Evolutionary conservation across 2,113 vertebrate species (phyloP).

Genomic region (Eurypyga helias): DNA sequence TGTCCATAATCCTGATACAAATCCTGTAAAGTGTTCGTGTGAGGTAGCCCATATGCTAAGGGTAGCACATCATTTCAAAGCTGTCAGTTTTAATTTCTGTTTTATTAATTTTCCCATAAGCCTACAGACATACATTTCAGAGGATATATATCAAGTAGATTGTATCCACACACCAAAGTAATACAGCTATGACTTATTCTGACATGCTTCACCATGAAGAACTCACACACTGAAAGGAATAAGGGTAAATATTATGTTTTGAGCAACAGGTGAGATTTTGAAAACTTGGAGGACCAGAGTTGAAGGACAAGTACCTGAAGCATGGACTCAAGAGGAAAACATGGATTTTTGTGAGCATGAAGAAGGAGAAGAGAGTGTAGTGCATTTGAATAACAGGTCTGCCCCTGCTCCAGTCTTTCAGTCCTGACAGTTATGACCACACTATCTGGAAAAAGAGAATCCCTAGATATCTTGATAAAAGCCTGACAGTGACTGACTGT

Average conservation of each 20-base stretch:
- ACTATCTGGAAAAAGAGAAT: neutral
- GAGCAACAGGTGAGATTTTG: neutral
- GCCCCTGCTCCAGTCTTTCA: neutral
- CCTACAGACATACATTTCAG: constrained; percentile 72
- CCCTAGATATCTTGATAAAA: neutral
- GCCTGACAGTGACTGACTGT: neutral
- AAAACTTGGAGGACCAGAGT: neutral
- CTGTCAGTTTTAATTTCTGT: constrained; percentile 79
- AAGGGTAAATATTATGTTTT: neutral
- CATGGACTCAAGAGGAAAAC: neutral
- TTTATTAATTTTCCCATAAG: constrained; percentile 83
- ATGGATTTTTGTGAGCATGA: neutral
- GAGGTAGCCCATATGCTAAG: constrained; percentile 81
- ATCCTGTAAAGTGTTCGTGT: constrained; percentile 67
- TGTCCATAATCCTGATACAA: constrained; percentile 79
- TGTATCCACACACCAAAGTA: constrained; percentile 66
- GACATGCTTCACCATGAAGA: neutral
- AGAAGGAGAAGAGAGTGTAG: neutral
- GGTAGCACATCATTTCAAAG: constrained; percentile 75
- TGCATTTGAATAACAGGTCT: neutral
- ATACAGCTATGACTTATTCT: constrained; percentile 28
- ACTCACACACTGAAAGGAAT: neutral
- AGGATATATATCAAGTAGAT: constrained; percentile 65
- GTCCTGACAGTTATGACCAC: neutral
- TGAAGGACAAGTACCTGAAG: neutral